Percentiles rank a stretch among this genome's conserved stretches.
phyloP scores from a whole-genome alignment of 2,113 vertebrate species.

The Pungitius pungitius region DNA sequence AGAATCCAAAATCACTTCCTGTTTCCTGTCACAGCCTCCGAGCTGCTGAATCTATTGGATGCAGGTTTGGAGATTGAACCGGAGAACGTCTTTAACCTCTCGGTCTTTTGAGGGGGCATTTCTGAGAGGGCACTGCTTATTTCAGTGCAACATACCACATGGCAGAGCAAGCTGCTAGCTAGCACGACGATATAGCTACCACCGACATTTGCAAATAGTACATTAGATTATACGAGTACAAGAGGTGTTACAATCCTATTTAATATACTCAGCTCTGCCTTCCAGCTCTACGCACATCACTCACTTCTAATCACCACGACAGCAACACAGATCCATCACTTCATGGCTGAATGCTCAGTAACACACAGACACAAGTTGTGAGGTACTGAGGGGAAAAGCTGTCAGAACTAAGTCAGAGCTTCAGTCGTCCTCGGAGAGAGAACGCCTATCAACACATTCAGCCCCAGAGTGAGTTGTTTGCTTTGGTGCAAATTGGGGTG shows the following conservation, averaged over 20 bases:
- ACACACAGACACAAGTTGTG: conserved; percentile 81
- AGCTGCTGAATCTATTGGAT: conserved; percentile 29
- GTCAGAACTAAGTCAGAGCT: conserved; percentile 5
- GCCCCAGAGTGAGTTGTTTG: conserved; percentile 41
- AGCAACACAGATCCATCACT: conserved; percentile 37
- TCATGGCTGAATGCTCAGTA: conserved; percentile 52
- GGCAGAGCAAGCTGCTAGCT: conserved; percentile 73
- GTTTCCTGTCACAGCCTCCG: conserved; percentile 26
- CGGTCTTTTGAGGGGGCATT: conserved; percentile 25
- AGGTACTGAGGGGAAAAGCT: conserved; percentile 57
- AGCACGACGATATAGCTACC: conserved; percentile 68
- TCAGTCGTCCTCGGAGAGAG: conserved; percentile 17
- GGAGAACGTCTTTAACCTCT: conserved; percentile 30
- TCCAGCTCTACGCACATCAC: conserved; percentile 49
- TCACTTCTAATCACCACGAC: conserved; percentile 56
- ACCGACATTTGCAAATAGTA: conserved; percentile 62
- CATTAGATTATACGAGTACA: conserved; percentile 65
- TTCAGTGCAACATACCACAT: conserved; percentile 71
- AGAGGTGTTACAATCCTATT: conserved; percentile 65
- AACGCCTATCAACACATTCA: conserved; percentile 52
- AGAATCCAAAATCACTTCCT: conserved; percentile 61
- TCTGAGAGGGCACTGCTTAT: conserved; percentile 53
- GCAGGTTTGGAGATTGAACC: conserved; percentile 18
- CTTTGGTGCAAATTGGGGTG: conserved; percentile 21
- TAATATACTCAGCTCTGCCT: conserved; percentile 48